Evolutionary conservation across 2,113 vertebrate genomes (phyloP).

Genomic region (Camelus dromedarius): DNA sequence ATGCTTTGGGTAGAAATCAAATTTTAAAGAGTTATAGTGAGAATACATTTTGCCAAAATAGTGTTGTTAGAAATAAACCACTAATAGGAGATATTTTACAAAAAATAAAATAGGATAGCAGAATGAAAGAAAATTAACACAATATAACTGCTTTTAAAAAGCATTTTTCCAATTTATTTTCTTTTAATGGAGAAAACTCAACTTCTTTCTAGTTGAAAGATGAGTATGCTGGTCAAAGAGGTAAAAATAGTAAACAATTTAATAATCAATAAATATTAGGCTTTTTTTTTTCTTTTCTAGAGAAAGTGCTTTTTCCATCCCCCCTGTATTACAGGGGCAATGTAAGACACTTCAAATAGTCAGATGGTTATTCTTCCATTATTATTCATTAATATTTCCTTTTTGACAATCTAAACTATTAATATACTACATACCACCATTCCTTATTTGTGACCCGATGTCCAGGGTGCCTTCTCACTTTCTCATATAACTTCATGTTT

Average conservation of each 20-base stretch:
- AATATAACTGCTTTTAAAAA: neutral
- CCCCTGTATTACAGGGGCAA: no score
- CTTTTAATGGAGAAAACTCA: neutral
- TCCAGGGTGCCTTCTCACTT: neutral
- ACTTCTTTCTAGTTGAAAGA: neutral
- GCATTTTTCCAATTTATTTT: neutral
- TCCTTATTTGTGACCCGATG: neutral
- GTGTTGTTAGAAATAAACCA: neutral
- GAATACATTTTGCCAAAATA: neutral
- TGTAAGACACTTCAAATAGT: no score
- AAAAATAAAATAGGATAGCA: neutral
- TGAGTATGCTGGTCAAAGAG: neutral
- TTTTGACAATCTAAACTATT: neutral
- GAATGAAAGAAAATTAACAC: neutral
- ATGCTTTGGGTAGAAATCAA: neutral
- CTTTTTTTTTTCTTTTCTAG: neutral
- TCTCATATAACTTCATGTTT: neutral
- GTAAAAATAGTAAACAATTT: neutral
- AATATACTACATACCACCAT: accelerated
- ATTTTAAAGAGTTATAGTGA: neutral
- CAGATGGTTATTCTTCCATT: neutral
- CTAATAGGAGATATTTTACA: neutral
- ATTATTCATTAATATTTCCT: neutral
- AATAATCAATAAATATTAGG: neutral
- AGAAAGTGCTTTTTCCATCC: neutral